Conservation (phyloP, 2,888 invertebrate species). For the Melolontha melolontha region DNA sequence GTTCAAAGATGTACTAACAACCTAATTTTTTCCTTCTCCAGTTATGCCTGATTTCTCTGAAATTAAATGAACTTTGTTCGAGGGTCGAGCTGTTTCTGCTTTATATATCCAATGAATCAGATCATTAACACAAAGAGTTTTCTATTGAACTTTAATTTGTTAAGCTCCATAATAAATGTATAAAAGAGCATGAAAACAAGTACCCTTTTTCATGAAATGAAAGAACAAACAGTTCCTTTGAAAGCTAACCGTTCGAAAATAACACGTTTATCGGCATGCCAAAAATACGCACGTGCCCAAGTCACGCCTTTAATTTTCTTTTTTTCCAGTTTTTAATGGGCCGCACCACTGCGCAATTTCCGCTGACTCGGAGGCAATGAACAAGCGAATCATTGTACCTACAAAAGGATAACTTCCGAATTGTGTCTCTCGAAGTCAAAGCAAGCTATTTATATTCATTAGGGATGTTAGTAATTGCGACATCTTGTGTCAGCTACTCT, state of each 20-base stretch:
- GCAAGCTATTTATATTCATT: conserved; percentile 31
- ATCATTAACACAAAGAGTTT: no score
- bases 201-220: neutral
- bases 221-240: conserved; percentile 11
- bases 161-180: no score
- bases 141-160: no score
- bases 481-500: conserved; percentile 1
- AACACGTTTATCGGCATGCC: conserved; percentile 25
- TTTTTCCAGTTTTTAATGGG: conserved; percentile 32
- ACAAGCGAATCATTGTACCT: conserved; percentile 23
- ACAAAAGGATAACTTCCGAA: conserved; percentile 33
- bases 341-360: conserved; percentile 33
- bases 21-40: no score
- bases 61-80: no score
- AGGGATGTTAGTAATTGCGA: conserved; percentile 16
- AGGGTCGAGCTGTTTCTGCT: no score
- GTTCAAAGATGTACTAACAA: no score
- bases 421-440: conserved; percentile 18
- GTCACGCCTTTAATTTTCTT: conserved; percentile 8
- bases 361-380: conserved; percentile 20
- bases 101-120: no score
- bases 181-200: no score
- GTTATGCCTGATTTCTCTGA: no score
- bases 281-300: conserved; percentile 29
- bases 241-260: conserved; percentile 11